These are phyloP conservation scores for Scaeva pyrastri DNA, from an alignment of 2,888 invertebrate species.

Conservation along the genomic window DNA sequence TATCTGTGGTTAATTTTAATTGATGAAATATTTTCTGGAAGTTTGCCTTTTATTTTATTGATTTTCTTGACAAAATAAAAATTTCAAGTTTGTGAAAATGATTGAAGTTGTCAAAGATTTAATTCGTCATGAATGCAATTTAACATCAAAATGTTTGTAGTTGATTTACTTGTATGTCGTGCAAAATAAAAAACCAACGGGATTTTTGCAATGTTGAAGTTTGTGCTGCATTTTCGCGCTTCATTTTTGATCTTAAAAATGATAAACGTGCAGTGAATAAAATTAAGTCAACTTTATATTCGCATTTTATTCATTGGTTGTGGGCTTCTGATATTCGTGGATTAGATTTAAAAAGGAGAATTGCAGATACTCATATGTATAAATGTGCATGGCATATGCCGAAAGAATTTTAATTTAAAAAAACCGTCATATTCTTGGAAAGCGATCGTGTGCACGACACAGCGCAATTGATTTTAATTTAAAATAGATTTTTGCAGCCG, in stretches of 20 bases:
- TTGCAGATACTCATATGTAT: not conserved
- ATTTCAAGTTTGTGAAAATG: slow-evolving; percentile 5
- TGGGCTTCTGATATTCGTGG: not conserved
- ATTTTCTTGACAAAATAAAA: not conserved
- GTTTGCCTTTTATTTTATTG: not conserved
- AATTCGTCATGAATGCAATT: slow-evolving; percentile 4
- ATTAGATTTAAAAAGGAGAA: slow-evolving; percentile 5
- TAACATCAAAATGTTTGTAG: not conserved
- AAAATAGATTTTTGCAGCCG: not conserved
- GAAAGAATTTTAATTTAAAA: slow-evolving; percentile 23
- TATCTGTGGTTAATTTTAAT: not conserved
- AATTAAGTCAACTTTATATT: not conserved
- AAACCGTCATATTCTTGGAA: slow-evolving; percentile 7
- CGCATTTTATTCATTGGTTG: not conserved
- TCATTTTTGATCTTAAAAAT: slow-evolving; percentile 23
- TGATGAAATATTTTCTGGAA: not conserved
- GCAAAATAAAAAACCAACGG: slow-evolving; percentile 6
- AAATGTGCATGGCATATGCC: not conserved
- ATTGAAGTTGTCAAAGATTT: not conserved
- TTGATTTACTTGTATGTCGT: not conserved
- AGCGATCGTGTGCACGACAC: not conserved
- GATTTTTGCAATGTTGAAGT: slow-evolving; percentile 11
- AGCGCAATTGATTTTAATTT: not conserved
- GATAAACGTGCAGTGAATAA: slow-evolving; percentile 49
- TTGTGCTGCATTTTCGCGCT: slow-evolving; percentile 43